Percentiles rank a stretch among this genome's conserved stretches.
Evolutionary conservation across 2,797 vertebrate species (phyloP).

Genomic region (Muraenolepis orangiensis): DNA sequence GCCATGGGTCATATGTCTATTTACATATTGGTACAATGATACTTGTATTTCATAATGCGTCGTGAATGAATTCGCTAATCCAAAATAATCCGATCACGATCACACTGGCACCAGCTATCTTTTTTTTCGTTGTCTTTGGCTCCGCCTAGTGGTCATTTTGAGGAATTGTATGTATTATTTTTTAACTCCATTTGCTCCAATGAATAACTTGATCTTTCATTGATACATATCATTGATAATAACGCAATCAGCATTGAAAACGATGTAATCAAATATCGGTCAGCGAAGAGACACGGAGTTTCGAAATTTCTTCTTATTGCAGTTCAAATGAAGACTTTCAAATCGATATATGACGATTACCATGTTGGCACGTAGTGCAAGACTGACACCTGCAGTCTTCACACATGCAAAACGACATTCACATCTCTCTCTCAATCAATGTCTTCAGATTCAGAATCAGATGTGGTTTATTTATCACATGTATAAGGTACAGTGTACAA

Average conservation of each 20-base stretch:
- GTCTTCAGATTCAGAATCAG: too few relatives aligned
- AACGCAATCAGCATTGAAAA: neutral
- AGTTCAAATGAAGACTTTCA: neutral
- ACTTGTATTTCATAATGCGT: slow-evolving; percentile 51
- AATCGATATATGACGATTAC: too few relatives aligned
- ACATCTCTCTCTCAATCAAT: neutral
- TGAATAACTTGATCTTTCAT: neutral
- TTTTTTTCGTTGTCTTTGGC: slow-evolving; percentile 30
- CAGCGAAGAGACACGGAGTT: too few relatives aligned
- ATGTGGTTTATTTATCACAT: too few relatives aligned
- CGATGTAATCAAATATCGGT: neutral
- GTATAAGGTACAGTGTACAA: too few relatives aligned
- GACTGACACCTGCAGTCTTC: slow-evolving; percentile 59
- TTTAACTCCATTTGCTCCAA: neutral
- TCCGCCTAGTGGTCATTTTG: slow-evolving; percentile 50
- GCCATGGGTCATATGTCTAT: slow-evolving; percentile 47
- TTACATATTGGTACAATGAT: slow-evolving; percentile 53
- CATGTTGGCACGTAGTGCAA: slow-evolving; percentile 40
- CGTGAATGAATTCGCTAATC: slow-evolving; percentile 39
- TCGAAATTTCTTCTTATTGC: too few relatives aligned
- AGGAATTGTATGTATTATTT: neutral
- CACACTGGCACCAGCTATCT: slow-evolving; percentile 15
- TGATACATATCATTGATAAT: neutral
- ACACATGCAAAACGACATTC: neutral
- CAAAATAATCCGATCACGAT: slow-evolving; percentile 37